phyloP scores from a whole-genome alignment of 2,888 invertebrate genomes.

The Buathra laborator region DNA sequence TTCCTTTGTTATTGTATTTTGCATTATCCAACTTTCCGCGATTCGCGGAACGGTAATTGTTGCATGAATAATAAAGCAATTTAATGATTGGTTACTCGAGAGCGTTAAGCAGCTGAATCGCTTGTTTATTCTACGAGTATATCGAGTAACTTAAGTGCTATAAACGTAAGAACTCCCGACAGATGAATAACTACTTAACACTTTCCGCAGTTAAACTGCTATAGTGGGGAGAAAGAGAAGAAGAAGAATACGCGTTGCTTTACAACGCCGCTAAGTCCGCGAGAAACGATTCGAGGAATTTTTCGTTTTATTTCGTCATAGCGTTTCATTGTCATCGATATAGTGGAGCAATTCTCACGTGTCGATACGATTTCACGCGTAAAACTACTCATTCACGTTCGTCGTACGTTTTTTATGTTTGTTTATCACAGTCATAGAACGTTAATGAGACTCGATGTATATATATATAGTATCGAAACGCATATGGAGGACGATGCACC shows the following conservation, averaged over 20 bases:
- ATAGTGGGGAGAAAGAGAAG: background rate
- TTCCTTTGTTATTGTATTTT: background rate
- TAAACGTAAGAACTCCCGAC: background rate
- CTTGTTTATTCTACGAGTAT: background rate
- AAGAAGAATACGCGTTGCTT: background rate
- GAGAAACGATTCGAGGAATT: background rate
- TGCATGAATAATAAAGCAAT: background rate
- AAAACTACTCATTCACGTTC: background rate
- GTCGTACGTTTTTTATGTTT: conserved; percentile 15
- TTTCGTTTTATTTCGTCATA: background rate
- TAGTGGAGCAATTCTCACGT: background rate
- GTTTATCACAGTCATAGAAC: conserved; percentile 37
- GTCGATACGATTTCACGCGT: conserved; percentile 1
- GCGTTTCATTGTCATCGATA: background rate
- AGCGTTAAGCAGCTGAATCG: background rate
- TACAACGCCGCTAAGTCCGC: conserved; percentile 1
- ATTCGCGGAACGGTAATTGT: background rate
- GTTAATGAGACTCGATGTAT: background rate
- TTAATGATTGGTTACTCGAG: background rate
- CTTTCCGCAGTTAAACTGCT: background rate
- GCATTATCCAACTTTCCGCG: background rate
- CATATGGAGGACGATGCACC: conserved; percentile 58
- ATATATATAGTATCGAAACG: background rate
- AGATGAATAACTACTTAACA: conserved; percentile 12
- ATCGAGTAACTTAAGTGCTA: background rate